Conservation (phyloP, 2,113 vertebrate species). For the Poecile atricapillus region DNA sequence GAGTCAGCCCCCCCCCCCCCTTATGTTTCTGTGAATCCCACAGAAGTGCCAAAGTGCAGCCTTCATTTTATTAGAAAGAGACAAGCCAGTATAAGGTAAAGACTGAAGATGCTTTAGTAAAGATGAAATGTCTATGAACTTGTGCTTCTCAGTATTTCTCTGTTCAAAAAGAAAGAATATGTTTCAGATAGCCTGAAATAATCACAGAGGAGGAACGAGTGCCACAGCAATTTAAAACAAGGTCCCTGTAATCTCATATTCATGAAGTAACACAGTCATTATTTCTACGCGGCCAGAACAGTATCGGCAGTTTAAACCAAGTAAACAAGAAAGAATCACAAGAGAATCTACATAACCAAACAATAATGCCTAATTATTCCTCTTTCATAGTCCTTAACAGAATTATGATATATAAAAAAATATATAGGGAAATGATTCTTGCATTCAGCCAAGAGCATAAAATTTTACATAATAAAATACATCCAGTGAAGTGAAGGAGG, state of each 20-base stretch:
- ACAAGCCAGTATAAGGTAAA: neutral
- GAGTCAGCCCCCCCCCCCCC: neutral
- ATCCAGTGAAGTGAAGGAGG: neutral
- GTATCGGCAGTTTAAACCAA: neutral
- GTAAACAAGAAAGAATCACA: slow-evolving; percentile 33
- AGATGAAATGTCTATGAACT: neutral
- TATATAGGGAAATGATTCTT: neutral
- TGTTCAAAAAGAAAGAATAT: neutral
- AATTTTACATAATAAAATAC: neutral
- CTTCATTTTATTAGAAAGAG: neutral
- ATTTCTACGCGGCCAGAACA: neutral
- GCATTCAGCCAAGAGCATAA: neutral
- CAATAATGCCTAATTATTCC: slow-evolving; percentile 17
- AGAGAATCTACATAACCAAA: slow-evolving; percentile 28
- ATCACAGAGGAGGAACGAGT: slow-evolving; percentile 1
- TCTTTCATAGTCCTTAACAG: neutral
- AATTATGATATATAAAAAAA: neutral
- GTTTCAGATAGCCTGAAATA: neutral
- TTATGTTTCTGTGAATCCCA: neutral
- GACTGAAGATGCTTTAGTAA: neutral
- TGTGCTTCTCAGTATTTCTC: neutral
- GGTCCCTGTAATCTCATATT: slow-evolving; percentile 23
- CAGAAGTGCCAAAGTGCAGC: neutral
- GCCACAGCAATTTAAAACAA: neutral
- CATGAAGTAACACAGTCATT: neutral